Percentiles rank a stretch among this genome's conserved stretches.
These are phyloP conservation scores for Watsonalla cultraria DNA, from an alignment of 2,888 invertebrate species.

Conservation along the genomic window DNA sequence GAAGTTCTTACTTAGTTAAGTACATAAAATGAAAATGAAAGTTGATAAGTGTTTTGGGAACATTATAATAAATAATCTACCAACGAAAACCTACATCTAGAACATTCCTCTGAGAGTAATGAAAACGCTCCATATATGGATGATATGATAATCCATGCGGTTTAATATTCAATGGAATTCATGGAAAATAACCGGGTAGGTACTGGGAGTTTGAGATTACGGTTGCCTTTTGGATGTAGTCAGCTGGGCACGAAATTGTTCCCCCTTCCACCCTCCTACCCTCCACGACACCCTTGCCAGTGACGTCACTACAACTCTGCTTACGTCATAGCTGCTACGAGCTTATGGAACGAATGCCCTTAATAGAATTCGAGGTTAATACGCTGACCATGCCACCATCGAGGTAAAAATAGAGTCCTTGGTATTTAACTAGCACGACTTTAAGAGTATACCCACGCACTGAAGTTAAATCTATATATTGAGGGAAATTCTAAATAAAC, in stretches of 20 bases:
- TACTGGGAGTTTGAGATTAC: constrained; percentile 20
- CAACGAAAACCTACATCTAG: not conserved
- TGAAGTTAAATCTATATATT: no score
- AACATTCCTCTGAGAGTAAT: not conserved
- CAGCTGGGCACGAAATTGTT: constrained; percentile 69
- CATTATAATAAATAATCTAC: no score
- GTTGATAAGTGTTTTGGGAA: no score
- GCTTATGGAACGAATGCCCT: constrained; percentile 57
- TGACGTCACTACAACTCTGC: constrained; percentile 64
- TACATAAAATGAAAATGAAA: no score
- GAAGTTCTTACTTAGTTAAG: no score
- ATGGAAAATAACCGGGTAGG: constrained; percentile 21
- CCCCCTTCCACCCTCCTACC: constrained; percentile 37
- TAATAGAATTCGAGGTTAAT: constrained; percentile 64
- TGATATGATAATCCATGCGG: constrained; percentile 3
- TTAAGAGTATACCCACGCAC: no score
- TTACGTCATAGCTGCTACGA: constrained; percentile 69
- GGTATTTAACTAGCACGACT: no score
- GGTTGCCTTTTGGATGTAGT: constrained; percentile 51
- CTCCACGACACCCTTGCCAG: constrained; percentile 31
- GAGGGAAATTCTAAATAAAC: no score
- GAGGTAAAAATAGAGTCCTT: not conserved
- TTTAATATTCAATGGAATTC: constrained; percentile 26
- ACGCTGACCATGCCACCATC: constrained; percentile 20
- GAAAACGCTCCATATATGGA: not conserved